Evolutionary conservation across 2,888 invertebrate genomes (phyloP), one percentile per base, ranked within the genome.

Genomic region (Conistra vaccinii): DNA sequence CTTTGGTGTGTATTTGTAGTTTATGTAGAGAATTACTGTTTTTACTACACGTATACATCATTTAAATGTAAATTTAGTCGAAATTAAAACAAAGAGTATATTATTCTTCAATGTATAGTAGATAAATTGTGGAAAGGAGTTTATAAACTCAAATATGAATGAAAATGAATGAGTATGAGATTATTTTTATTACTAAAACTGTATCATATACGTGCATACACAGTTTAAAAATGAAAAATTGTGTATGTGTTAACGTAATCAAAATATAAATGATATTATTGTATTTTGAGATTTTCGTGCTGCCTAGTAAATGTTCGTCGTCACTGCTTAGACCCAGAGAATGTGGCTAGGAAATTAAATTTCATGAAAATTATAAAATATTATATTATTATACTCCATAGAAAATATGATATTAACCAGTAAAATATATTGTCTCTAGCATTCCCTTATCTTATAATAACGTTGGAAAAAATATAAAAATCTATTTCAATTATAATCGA

Each of bases 31-130:
- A 85, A 80, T 76, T 80, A 87, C 80, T 57, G 73, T 85, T 85
- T 81, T 76, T 80, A 86, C 85, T 78, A 75, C 80, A 84, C 67
- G 32, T 87, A 76, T 85, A 78, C 85, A 81, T 73, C 66, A 65
- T 66, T 60, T 76, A 76, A 68, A 82, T 79, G 68, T 81, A 84
- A 68, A 81, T 53, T 84, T 88, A 88, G 78, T 86, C 76, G 62
- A 84, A 84, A 83, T 85, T 83, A 42, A 73, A 73, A 73, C 71
- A 86, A 79, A 86, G 86, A 86, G 74, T 87, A 87, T 86, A 87
- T 87, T 86, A 86, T 87, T 86, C 86, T 86, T 86, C 88, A 77
- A 77, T 84, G 84, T 86, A 87, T 80, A 78, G 78, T 86, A 84
- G 78, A 67, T 78, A 80, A 83, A 76, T 84, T 82, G 69, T 78